Evolutionary conservation across 2,797 vertebrate genomes (phyloP), one percentile per base, ranked within the genome.

Genomic region (Argya squamiceps): DNA sequence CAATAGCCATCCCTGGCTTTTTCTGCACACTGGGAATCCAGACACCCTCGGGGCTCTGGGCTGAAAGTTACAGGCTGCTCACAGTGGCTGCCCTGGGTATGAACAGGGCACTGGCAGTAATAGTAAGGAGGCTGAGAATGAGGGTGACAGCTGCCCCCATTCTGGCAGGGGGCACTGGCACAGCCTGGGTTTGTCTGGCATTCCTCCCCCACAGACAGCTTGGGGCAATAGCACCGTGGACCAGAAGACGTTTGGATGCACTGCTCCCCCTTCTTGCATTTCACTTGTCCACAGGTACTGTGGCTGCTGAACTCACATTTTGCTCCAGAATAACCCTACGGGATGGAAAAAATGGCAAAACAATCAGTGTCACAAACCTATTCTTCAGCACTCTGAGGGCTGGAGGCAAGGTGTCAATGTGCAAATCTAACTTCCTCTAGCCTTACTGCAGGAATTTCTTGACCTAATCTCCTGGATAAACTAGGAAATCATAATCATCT

Each of bases 241-340:
- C 98, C 98, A 1, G 79, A 96, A 6, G 94, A 63, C 0, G 97
- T 95, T 87, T 97, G 97, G 74, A 98, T 96, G 81, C 99, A 99
- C 29, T 78, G 96, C 49, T 99, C 99, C 3, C 98, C 98, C 14
- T 98, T 98, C 95, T 98, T 98, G 93, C 99, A 99, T 53, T 91
- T 98, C 53, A 99, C 97, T 70, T 98, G 98, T 30, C 97, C 97
- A 29, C 99, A 99, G 90, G 96, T 98, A 94, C 98, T 98, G 88
- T 99, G 98, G 52, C 97, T 96, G 79, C 98, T 96, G 89, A 97
- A 98, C 5, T 98, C 98, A 82, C 99, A 99, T 96, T 98, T 98
- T 41, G 98, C 98, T 63, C 99, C 99, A 6, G 98, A 98, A 84
- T 98, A 99, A 60, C 99, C 99, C 99, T 99, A 69, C 0, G 1